phyloP scores from a whole-genome alignment of 2,888 invertebrate genomes.

The Erannis defoliaria region DNA sequence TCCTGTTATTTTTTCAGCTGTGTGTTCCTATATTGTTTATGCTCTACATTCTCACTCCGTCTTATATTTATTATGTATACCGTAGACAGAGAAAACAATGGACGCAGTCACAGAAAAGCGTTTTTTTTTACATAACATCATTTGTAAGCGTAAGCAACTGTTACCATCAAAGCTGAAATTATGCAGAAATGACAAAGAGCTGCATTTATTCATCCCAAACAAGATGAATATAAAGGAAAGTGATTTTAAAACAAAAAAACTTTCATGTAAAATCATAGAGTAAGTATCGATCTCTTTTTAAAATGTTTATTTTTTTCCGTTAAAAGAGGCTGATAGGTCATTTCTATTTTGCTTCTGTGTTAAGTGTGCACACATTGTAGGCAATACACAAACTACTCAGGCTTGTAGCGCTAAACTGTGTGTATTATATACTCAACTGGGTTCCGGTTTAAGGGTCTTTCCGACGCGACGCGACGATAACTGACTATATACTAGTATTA shows the following conservation, averaged over 20 bases:
- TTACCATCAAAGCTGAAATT: background rate
- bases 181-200: background rate
- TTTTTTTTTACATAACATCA: too few species aligned
- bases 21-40: too few species aligned
- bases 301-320: too few species aligned
- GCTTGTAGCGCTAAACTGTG: conserved; percentile 56
- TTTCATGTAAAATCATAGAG: conserved; percentile 1
- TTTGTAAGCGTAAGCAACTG: background rate
- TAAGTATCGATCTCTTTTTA: too few species aligned
- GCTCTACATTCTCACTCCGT: background rate
- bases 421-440: conserved; percentile 58
- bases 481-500: too few species aligned
- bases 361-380: conserved; percentile 28
- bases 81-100: too few species aligned
- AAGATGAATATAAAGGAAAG: conserved; percentile 4
- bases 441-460: conserved; percentile 68
- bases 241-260: background rate
- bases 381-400: conserved; percentile 50
- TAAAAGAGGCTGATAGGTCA: background rate
- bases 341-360: background rate
- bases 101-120: too few species aligned
- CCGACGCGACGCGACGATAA: conserved; percentile 57
- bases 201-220: background rate
- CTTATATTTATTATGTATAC: too few species aligned
- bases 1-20: too few species aligned